phyloP scores from a whole-genome alignment of 2,888 invertebrate species.

The Caenorhabditis zanzibari region DNA sequence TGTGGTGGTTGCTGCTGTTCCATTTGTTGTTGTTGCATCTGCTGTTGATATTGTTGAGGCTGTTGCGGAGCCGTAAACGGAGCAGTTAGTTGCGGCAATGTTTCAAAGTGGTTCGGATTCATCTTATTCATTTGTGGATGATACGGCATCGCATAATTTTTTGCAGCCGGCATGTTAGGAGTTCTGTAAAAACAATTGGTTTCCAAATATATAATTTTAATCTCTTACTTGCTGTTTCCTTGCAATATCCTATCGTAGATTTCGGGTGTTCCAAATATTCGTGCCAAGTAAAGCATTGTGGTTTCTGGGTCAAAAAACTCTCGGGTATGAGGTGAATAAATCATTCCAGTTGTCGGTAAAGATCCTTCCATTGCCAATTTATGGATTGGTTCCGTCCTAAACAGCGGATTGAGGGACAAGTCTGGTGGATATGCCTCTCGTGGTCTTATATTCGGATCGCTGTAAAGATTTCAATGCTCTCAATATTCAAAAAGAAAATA shows the following conservation, averaged over 20 bases:
- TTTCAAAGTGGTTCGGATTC: too few species aligned
- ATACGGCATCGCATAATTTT: slow-evolving; percentile 39
- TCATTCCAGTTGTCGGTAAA: slow-evolving; percentile 20
- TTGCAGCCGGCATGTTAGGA: slow-evolving; percentile 21
- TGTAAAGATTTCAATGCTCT: background rate
- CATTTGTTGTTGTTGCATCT: slow-evolving; percentile 1
- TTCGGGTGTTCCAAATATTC: slow-evolving; percentile 23
- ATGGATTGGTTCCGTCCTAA: background rate
- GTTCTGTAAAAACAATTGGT: background rate
- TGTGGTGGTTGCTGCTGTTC: background rate
- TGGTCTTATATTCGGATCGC: background rate
- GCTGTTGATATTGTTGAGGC: slow-evolving; percentile 2
- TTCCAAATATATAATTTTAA: background rate
- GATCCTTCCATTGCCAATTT: background rate
- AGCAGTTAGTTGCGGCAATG: background rate
- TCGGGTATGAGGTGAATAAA: slow-evolving; percentile 12
- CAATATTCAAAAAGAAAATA: background rate
- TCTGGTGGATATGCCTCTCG: background rate
- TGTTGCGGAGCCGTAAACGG: background rate
- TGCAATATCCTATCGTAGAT: slow-evolving; percentile 11
- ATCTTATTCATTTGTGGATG: slow-evolving; percentile 15
- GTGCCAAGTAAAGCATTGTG: slow-evolving; percentile 22
- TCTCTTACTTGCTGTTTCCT: slow-evolving; percentile 13
- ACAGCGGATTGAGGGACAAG: slow-evolving; percentile 26
- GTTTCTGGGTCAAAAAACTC: slow-evolving; percentile 15